Base-by-base conservation (phyloP, 2,888 invertebrate genomes). In the Zele albiditarsus region DNA sequence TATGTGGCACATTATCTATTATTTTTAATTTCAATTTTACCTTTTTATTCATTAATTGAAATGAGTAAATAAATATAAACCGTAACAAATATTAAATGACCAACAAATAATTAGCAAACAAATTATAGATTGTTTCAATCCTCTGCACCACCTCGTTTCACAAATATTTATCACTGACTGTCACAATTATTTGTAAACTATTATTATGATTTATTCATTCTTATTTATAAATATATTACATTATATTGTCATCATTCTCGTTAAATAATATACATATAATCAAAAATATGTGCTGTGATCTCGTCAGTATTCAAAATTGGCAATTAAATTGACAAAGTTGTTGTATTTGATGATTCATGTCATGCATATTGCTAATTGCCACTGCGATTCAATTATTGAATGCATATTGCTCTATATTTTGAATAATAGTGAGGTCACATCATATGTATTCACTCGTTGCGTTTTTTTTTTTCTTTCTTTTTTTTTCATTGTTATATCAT, bases 101-200 rank as follows among this genome's bases (percentile, higher is more conserved):
- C 38, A 38, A 38, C 38, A 38, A 38, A 38, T 38, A 38, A 38
- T 38, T 38, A 38, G 38, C 10, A 38, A 57, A 57, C 8, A 62
- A 76, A 66, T 76, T 76, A 80, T 79, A 78, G 81, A 82, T 81
- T 82, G 80, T 78, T 78, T 49, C 77, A 78, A 72, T 74, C 76
- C 76, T 67, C 71, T 81, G 82, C 82, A 82, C 81, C 68, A 77
- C 57, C 72, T 73, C 77, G 53, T 78, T 78, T 71, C 77, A 71
- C 75, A 79, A 58, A 74, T 16, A 78, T 67, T 73, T 75, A 74
- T 75, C 74, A 79, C 79, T 80, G 78, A 78, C 79, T 82, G 79
- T 82, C 74, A 77, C 63, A 46, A 73, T 69, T 71, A 31, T 58
- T 2, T 53, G 2, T 53, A 8, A 5, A 53, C 62, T 68, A 67